These are phyloP conservation scores for Corythornis vintsioides DNA, from an alignment of 2,113 vertebrate species.

Conservation along the genomic window DNA sequence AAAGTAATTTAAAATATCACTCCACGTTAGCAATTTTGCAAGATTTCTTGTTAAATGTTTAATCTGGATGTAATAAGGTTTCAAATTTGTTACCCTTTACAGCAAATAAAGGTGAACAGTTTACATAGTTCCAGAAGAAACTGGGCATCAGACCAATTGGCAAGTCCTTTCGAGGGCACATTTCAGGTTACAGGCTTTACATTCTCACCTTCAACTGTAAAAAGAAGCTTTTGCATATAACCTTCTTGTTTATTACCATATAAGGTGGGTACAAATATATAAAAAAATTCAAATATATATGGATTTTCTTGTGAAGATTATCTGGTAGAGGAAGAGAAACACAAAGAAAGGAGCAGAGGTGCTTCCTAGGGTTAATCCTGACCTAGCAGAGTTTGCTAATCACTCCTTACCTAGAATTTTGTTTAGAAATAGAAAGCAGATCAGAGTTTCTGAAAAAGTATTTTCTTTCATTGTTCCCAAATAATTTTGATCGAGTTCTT, in stretches of 20 bases:
- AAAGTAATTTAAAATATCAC: too few relatives aligned
- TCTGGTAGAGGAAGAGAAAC: background rate
- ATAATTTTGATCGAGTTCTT: background rate
- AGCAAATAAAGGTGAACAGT: background rate
- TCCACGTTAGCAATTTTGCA: background rate
- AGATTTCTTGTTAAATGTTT: background rate
- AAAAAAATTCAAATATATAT: too few relatives aligned
- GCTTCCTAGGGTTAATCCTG: background rate
- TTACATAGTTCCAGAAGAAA: background rate
- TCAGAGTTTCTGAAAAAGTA: background rate
- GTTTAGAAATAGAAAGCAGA: background rate
- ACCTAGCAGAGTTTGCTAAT: background rate
- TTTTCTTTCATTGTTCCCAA: background rate
- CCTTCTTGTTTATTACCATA: background rate
- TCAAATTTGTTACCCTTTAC: background rate
- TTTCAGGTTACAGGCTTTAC: background rate
- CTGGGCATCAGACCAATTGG: background rate
- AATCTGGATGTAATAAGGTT: background rate
- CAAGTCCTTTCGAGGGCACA: background rate
- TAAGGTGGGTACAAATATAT: background rate
- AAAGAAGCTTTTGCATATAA: background rate
- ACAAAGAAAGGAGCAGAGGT: background rate
- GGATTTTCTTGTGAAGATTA: background rate
- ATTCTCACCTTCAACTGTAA: background rate
- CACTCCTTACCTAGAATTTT: background rate